Base-by-base conservation (phyloP, 2,888 invertebrate genomes). In the Actias luna region DNA sequence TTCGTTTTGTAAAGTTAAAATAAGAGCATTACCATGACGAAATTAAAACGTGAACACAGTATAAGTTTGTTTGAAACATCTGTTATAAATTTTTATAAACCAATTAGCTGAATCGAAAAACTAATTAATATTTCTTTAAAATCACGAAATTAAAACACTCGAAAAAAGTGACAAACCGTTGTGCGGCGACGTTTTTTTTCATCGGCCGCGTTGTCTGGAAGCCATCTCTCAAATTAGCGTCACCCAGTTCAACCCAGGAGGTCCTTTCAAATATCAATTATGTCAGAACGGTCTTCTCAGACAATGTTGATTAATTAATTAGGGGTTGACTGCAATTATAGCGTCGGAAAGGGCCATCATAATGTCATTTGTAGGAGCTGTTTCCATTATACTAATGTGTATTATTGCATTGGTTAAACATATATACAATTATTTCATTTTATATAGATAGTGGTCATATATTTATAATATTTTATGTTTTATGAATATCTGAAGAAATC, bases 211-310 rank as follows among this genome's bases (percentile, higher is more conserved):
- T 64, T 65, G 70, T 62, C 72, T 79, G 73, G 77, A 77, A 82
- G 78, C 73, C 81, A 82, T 84, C 82, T 78, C 75, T 83, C 83
- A 84, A 88, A 88, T 88, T 86, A 84, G 76, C 78, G 82, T 76
- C 78, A 75, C 73, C 69, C 60, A 67, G 64, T 63, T 65, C 77
- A 76, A 80, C 75, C 80, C 81, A 78, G 80, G 78, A 84, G 88
- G 84, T 84, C 86, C 85, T 82, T 89, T 90, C 87, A 91, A 89
- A 90, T 92, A 89, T 89, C 89, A 91, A 90, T 91, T 90, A 90
- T 87, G 84, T 83, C 82, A 78, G 74, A 72, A 72, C 79, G 83
- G 87, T 81, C 78, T 75, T 74, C 82, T 75, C 78, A 82, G 82
- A 84, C 83, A 83, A 83, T 83, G 80, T 84, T 89, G 88, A 89